A percentile compares a stretch with the other conserved stretches of the same genome.
Evolutionary conservation across 2,888 invertebrate species (phyloP).

Genomic region (Bombylius major): DNA sequence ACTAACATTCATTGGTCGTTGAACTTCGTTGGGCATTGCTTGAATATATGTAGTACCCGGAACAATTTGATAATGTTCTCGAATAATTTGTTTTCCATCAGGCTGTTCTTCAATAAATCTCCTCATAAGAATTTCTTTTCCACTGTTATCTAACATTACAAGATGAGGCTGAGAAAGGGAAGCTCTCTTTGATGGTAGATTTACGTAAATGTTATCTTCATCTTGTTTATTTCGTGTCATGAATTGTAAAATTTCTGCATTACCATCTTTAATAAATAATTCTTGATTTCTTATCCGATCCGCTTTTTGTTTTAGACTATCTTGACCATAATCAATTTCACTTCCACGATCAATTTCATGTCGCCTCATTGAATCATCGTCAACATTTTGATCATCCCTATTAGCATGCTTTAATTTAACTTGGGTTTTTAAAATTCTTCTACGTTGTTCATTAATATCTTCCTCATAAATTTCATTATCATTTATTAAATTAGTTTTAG

Average conservation of each 20-base stretch:
- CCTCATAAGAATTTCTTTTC: conserved; percentile 72
- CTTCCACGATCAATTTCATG: conserved; percentile 70
- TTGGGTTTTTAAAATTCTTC: background rate
- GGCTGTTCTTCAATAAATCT: conserved; percentile 74
- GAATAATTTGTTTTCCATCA: conserved; percentile 48
- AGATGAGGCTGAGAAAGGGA: conserved; percentile 48
- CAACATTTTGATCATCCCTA: conserved; percentile 42
- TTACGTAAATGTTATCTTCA: conserved; percentile 47
- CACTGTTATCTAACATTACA: conserved; percentile 60
- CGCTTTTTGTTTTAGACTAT: conserved; percentile 22
- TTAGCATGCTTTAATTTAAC: conserved; percentile 7
- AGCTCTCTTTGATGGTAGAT: conserved; percentile 41
- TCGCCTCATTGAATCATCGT: conserved; percentile 58
- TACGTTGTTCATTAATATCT: conserved; percentile 21
- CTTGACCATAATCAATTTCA: conserved; percentile 41
- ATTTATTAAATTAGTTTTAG: conserved; percentile 36
- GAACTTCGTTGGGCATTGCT: conserved; percentile 33
- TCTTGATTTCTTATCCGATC: conserved; percentile 40
- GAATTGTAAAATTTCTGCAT: conserved; percentile 68
- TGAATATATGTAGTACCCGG: conserved; percentile 32
- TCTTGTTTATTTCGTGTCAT: conserved; percentile 61
- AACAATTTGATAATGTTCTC: conserved; percentile 39
- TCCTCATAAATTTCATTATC: conserved; percentile 34
- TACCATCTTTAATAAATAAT: conserved; percentile 71
- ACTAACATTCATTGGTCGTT: conserved; percentile 13